phyloP scores from a whole-genome alignment of 1,140 invertebrate genomes.

The Apolygus lucorum region DNA sequence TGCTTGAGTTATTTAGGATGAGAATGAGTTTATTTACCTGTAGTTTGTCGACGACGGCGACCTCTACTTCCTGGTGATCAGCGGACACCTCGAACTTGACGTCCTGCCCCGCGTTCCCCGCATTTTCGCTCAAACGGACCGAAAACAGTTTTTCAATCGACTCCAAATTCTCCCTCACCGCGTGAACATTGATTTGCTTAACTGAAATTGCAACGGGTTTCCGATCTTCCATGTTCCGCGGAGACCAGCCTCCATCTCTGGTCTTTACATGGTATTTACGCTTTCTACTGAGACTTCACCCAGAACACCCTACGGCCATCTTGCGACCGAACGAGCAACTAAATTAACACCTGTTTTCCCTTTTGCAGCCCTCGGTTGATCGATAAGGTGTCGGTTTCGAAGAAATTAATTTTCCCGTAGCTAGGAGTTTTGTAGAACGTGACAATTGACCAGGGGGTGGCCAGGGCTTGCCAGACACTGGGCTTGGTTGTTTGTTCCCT shows the following conservation, averaged over 20 bases:
- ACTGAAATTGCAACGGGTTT: conserved; percentile 18
- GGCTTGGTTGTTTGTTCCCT: too few species aligned
- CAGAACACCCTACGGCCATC: conserved; percentile 21
- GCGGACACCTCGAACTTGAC: neutral
- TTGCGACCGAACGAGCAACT: neutral
- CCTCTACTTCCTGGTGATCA: neutral
- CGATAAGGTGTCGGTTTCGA: too few species aligned
- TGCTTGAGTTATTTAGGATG: neutral
- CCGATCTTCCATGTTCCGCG: conserved; percentile 21
- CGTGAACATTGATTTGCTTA: conserved; percentile 14
- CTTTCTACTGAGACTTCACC: conserved; percentile 1
- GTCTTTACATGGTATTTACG: conserved; percentile 22
- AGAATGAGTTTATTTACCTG: neutral
- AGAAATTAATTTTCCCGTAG: too few species aligned
- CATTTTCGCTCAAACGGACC: conserved; percentile 21
- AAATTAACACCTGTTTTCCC: too few species aligned
- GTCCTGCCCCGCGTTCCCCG: neutral
- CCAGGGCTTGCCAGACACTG: too few species aligned
- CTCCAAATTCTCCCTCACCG: conserved; percentile 5
- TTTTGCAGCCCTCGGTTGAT: too few species aligned
- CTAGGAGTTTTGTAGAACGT: too few species aligned
- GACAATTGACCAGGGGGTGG: too few species aligned
- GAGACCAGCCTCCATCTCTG: conserved; percentile 22
- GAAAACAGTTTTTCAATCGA: conserved; percentile 21
- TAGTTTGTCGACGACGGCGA: neutral